phyloP scores from a whole-genome alignment of 2,797 vertebrate genomes.

The Masticophis lateralis region DNA sequence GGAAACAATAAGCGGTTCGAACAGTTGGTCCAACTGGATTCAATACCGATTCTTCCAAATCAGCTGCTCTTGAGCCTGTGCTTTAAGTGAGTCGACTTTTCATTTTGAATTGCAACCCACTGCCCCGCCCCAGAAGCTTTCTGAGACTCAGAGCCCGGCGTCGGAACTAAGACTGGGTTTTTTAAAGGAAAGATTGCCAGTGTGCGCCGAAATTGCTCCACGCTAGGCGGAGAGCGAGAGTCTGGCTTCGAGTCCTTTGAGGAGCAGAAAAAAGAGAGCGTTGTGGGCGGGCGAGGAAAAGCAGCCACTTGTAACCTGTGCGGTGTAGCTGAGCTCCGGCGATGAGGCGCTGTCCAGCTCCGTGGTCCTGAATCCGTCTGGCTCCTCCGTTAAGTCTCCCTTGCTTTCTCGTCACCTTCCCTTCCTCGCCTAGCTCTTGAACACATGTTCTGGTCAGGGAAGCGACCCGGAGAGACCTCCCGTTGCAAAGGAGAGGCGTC shows the following conservation, averaged over 20 bases:
- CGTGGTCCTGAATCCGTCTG: not conserved
- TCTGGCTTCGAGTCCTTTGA: not conserved
- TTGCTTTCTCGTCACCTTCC: too few species aligned
- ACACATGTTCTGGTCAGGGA: not conserved
- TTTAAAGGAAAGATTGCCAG: not conserved
- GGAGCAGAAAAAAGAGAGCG: not conserved
- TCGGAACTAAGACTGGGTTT: not conserved
- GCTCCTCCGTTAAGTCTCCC: not conserved
- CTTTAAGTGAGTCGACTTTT: not conserved
- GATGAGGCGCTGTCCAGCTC: not conserved
- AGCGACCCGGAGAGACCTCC: not conserved
- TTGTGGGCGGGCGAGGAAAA: not conserved
- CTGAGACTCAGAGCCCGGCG: not conserved
- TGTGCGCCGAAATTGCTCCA: not conserved
- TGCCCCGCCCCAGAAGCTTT: not conserved
- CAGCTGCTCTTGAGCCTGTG: not conserved
- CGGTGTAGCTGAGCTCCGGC: not conserved
- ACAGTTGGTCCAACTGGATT: not conserved
- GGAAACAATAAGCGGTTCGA: not conserved
- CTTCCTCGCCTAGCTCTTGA: too few species aligned
- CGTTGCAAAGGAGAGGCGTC: not conserved
- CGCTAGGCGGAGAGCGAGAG: not conserved
- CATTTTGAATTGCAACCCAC: not conserved
- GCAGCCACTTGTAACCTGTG: conserved; percentile 14
- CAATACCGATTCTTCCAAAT: not conserved